Base-by-base conservation (phyloP, 2,888 invertebrate genomes). In the Flexamia atlantica region DNA sequence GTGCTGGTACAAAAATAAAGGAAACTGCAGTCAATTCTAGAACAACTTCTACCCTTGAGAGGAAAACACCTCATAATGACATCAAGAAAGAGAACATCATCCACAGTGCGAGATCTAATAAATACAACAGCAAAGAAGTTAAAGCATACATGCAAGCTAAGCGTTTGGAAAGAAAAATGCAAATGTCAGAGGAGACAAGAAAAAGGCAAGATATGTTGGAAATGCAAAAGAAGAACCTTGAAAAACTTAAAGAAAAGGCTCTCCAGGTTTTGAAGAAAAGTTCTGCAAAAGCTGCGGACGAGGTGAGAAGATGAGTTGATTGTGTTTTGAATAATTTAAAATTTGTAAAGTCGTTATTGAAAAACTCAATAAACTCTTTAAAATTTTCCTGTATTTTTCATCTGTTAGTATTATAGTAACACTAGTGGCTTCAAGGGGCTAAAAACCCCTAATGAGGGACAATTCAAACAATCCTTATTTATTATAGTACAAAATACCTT, bases 81-180 rank as follows among this genome's bases (percentile, higher is more conserved):
- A 14, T 23, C 4, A 79, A 79, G 32, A 50, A 57, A 57, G 28
- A 36, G 14, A 3, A n/a, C 14, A 12, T 28, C 50, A 23, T 46
- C 25, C 3, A 36, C 50, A 79, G 79, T 57, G 79, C 79, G 4
- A 53, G 79, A 32, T 79, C 79, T 32, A 79, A 79, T 32, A 72
- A 72, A 25, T 83, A 83, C 30, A 53, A 83, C 42, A 83, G 82
- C 14, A 50, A 74, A 74, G 74, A 83, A 36, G 72, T 83, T 32
- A 83, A 83, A 74, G 74, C 72, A 17, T 83, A 83, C 60, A 83
- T 83, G 32, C 72, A 83, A 83, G 72, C 74, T 9, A 83, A 83
- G 23, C 72, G 82, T 1, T 14, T 28, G 28, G 53, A 83, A 25
- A 50, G 74, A 40, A 74, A 72, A 57, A 28, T 74, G 20, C 72